Evolutionary conservation across 2,888 invertebrate genomes (phyloP).

Genomic region (Strigamia transsilvanica): DNA sequence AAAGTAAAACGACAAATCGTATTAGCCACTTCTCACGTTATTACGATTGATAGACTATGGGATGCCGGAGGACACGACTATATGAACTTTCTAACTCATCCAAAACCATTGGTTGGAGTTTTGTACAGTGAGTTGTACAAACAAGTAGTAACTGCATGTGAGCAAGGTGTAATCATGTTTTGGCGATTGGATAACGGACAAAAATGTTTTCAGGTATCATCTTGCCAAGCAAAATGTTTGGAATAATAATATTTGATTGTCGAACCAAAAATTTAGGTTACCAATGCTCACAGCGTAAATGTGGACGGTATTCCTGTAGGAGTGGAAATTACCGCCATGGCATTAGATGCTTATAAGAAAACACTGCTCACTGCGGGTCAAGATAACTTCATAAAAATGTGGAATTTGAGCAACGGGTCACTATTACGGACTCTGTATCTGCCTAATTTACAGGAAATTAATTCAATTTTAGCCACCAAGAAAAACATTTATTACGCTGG

Average conservation of each 20-base stretch:
- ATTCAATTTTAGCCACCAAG: background rate
- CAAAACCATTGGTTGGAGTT: background rate
- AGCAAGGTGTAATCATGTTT: conserved; percentile 22
- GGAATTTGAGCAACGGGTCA: conserved; percentile 37
- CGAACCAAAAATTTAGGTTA: background rate
- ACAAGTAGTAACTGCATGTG: conserved; percentile 1
- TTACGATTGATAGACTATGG: background rate
- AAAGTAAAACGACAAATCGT: conserved; percentile 1
- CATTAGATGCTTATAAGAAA: background rate
- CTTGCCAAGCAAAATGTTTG: background rate
- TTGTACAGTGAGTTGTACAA: conserved; percentile 5
- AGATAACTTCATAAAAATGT: conserved; percentile 35
- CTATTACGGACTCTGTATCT: background rate
- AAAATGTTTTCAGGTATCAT: conserved; percentile 6
- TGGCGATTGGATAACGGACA: conserved; percentile 7
- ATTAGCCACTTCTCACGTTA: background rate
- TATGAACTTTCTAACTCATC: conserved; percentile 24
- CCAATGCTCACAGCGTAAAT: background rate
- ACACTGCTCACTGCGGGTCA: conserved; percentile 1
- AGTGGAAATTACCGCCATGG: conserved; percentile 49
- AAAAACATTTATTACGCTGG: conserved; percentile 24
- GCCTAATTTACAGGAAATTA: background rate
- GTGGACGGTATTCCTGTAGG: background rate
- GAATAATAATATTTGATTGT: background rate
- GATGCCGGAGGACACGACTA: background rate